Conservation (phyloP, 2,797 vertebrate species). For the Cryptoprocta ferox region DNA sequence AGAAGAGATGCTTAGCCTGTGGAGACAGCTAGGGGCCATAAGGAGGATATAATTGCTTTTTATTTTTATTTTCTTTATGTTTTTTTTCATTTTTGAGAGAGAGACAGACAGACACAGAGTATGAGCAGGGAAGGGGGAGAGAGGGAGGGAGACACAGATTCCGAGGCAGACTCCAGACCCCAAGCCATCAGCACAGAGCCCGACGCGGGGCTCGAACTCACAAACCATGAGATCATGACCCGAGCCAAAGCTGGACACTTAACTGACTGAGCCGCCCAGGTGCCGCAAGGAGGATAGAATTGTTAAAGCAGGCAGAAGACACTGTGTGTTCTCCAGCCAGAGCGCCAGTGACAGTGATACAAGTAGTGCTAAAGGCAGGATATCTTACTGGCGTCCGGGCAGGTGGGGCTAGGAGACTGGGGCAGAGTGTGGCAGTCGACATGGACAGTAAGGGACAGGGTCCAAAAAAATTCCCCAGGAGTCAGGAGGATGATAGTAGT, state of each 20-base stretch:
- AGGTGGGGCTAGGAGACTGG: background rate
- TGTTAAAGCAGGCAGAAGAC: background rate
- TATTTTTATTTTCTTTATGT: too few relatives aligned
- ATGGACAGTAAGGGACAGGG: background rate
- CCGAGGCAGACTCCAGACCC: too few relatives aligned
- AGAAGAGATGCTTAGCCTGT: background rate
- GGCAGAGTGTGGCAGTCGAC: background rate
- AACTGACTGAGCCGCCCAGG: fast-evolving
- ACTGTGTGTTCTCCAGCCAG: background rate
- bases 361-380: background rate
- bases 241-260: fast-evolving
- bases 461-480: background rate
- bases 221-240: too few relatives aligned
- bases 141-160: too few relatives aligned
- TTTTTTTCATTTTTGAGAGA: too few relatives aligned
- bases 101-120: too few relatives aligned
- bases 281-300: background rate
- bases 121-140: too few relatives aligned
- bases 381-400: background rate
- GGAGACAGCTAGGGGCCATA: background rate
- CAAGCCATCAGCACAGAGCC: too few relatives aligned
- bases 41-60: background rate
- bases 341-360: background rate
- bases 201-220: too few relatives aligned
- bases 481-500: background rate